Evolutionary conservation across 2,797 vertebrate genomes (phyloP).

Genomic region (Sebastiscus albofasciatus): DNA sequence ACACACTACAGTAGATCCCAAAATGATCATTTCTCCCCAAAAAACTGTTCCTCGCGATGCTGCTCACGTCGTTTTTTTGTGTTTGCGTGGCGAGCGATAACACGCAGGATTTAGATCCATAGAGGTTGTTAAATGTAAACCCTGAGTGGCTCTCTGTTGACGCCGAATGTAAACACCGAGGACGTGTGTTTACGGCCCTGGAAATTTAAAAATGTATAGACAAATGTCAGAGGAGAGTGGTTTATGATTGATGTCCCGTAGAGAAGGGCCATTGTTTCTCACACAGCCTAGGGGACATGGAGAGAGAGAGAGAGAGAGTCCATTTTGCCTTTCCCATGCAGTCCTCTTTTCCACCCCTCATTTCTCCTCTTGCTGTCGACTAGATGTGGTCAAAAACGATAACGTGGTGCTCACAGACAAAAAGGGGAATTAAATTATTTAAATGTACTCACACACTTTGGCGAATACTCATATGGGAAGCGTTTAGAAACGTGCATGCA

Average conservation of each 20-base stretch:
- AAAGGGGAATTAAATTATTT: conserved; percentile 38
- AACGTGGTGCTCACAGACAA: conserved; percentile 15
- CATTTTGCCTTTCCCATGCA: conserved; percentile 65
- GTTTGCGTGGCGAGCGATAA: conserved; percentile 61
- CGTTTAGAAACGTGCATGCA: conserved; percentile 4
- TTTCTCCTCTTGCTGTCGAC: conserved; percentile 4
- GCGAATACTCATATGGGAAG: not conserved
- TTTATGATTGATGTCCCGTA: conserved; percentile 74
- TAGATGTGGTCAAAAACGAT: conserved; percentile 19
- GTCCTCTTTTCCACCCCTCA: conserved; percentile 6
- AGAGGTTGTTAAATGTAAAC: conserved; percentile 59
- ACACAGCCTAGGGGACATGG: conserved; percentile 56
- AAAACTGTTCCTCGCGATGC: conserved; percentile 49
- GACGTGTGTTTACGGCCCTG: conserved; percentile 69
- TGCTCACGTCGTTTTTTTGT: conserved; percentile 28
- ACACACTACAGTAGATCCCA: conserved; percentile 27
- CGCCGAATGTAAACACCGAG: conserved; percentile 71
- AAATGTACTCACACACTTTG: conserved; percentile 4
- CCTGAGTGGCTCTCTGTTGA: conserved; percentile 72
- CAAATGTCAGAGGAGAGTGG: conserved; percentile 73
- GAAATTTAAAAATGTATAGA: conserved; percentile 74
- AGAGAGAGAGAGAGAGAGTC: conserved; percentile 62
- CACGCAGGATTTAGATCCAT: conserved; percentile 52
- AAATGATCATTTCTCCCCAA: conserved; percentile 43
- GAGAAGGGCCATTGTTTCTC: conserved; percentile 77